Evolutionary conservation across 2,113 vertebrate species (phyloP).

Genomic region (Pluvianellus socialis): DNA sequence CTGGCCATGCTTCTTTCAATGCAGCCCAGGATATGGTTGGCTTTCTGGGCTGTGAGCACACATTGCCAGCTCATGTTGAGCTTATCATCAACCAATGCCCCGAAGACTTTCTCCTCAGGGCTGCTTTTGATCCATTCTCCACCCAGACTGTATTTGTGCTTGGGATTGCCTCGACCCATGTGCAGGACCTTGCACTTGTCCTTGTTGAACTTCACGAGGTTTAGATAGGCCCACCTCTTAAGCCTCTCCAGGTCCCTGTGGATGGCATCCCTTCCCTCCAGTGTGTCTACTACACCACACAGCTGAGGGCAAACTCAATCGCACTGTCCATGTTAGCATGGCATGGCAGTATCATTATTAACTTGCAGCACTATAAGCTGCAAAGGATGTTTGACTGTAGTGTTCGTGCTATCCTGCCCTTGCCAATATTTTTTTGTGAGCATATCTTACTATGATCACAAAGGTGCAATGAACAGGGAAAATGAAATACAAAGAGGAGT

Average conservation of each 20-base stretch:
- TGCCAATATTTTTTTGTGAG: background rate
- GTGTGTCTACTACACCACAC: background rate
- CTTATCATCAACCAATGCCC: background rate
- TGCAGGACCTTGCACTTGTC: background rate
- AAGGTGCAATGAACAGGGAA: background rate
- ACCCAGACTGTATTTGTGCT: background rate
- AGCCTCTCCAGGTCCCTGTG: background rate
- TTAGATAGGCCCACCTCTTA: too few relatives aligned
- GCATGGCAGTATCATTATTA: background rate
- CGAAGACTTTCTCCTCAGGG: background rate
- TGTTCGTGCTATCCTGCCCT: background rate
- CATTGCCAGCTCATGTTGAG: background rate
- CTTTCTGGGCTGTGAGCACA: background rate
- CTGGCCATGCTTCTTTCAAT: background rate
- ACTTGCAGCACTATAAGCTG: background rate
- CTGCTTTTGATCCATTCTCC: background rate
- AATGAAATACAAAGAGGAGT: background rate
- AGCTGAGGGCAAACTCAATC: background rate
- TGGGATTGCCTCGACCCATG: background rate
- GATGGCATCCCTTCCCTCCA: background rate
- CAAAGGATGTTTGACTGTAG: background rate
- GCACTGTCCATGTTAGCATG: background rate
- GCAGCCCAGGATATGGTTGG: background rate
- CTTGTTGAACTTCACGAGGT: background rate
- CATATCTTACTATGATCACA: background rate